Evolutionary conservation across 2,888 invertebrate genomes (phyloP).

Genomic region (Ormyrus thymus): DNA sequence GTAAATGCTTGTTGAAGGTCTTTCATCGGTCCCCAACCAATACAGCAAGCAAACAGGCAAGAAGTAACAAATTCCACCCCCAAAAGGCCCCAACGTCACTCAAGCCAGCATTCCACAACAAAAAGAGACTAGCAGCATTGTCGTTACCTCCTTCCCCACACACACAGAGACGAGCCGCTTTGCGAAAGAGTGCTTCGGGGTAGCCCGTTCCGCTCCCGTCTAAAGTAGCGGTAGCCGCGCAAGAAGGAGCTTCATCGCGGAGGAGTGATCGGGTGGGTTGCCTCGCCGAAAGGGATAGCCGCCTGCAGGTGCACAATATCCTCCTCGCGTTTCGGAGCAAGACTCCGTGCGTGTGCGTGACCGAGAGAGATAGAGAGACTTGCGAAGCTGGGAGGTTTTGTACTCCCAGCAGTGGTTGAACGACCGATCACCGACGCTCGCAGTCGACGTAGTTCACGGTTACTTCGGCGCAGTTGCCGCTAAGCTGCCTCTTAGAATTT

Average conservation of each 20-base stretch:
- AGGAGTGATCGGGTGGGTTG: no score
- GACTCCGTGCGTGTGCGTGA: no score
- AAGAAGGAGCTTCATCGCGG: conserved; percentile 7
- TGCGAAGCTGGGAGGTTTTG: no score
- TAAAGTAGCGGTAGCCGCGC: background rate
- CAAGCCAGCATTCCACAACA: background rate
- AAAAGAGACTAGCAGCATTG: background rate
- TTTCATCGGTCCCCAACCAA: background rate
- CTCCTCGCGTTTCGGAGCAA: background rate
- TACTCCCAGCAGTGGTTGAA: no score
- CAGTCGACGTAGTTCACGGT: no score
- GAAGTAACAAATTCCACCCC: no score
- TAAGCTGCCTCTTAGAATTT: no score
- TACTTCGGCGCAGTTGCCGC: no score
- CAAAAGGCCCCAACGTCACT: background rate
- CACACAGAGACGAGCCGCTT: no score
- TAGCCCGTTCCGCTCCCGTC: background rate
- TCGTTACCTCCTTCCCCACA: conserved; percentile 1
- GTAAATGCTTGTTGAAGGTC: background rate
- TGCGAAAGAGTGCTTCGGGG: background rate
- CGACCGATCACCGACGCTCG: no score
- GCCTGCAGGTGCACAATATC: background rate
- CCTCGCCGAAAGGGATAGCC: background rate
- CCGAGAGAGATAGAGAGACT: no score
- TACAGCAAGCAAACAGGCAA: background rate